These are phyloP conservation scores for Erpobdella octoculata DNA, from an alignment of 2,888 invertebrate genomes.

Conservation along the genomic window DNA sequence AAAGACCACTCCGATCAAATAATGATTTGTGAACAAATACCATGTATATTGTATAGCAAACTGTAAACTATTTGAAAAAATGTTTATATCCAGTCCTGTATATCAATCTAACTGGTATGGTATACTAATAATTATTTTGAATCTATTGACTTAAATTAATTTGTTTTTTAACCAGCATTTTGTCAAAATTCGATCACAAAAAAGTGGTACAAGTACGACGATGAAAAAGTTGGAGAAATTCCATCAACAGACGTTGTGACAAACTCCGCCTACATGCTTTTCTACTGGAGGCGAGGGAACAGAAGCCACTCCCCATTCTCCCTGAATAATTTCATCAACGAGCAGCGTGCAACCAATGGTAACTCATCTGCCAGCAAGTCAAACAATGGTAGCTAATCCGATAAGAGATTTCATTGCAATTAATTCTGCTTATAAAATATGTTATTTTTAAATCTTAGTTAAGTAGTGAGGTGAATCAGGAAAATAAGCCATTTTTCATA, in stretches of 20 bases:
- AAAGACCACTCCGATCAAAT: no score
- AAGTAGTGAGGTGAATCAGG: no score
- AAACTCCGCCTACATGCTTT: conserved; percentile 85
- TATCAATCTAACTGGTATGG: no score
- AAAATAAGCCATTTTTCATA: no score
- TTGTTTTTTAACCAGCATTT: no score
- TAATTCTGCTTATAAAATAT: neutral
- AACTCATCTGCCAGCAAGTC: neutral
- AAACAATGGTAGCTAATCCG: no score
- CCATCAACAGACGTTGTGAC: conserved; percentile 63
- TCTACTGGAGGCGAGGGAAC: conserved; percentile 63
- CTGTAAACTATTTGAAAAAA: no score
- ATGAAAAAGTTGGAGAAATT: conserved; percentile 74
- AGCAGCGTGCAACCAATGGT: neutral
- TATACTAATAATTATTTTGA: no score
- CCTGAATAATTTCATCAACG: neutral
- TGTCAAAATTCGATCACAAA: conserved; percentile 82
- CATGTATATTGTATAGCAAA: no score
- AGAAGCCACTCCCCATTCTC: neutral
- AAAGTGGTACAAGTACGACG: conserved; percentile 91
- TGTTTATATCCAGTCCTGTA: no score
- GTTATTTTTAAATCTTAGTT: neutral
- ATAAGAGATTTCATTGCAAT: neutral
- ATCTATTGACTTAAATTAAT: no score
- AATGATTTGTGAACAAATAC: no score